phyloP scores from a whole-genome alignment of 2,113 vertebrate species.

The Microcebus griseorufus region DNA sequence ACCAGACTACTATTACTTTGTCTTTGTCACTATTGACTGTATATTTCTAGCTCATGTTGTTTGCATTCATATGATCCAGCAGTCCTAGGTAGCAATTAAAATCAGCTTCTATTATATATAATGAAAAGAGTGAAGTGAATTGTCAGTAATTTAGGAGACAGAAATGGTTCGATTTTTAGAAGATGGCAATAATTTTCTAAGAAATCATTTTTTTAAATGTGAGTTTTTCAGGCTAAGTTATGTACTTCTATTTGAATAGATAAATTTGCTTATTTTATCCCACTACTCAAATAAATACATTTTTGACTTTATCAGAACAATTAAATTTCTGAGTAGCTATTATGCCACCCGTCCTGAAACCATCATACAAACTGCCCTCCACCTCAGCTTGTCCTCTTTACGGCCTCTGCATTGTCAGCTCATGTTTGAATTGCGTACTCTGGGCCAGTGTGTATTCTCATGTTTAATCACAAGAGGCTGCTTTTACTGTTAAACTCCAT shows the following conservation, averaged over 20 bases:
- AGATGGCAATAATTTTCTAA: not conserved
- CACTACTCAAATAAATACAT: not conserved
- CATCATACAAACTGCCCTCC: too few relatives aligned
- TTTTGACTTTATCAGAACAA: not conserved
- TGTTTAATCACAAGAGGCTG: not conserved
- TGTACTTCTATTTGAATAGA: not conserved
- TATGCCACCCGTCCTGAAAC: not conserved
- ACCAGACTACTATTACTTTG: accelerated
- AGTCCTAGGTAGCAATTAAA: not conserved
- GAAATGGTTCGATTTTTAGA: not conserved
- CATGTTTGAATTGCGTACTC: not conserved
- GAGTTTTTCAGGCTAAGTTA: not conserved
- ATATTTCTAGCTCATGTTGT: not conserved
- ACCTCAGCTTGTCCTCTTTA: not conserved
- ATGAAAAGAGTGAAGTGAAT: not conserved
- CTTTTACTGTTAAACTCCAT: not conserved
- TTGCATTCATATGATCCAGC: too few relatives aligned
- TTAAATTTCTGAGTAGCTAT: not conserved
- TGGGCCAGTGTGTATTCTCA: not conserved
- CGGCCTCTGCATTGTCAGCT: not conserved
- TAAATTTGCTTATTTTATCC: not conserved
- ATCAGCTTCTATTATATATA: not conserved
- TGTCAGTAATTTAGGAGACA: not conserved
- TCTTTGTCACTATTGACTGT: accelerated
- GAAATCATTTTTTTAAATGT: not conserved